Evolutionary conservation across 2,888 invertebrate species (phyloP).

Genomic region (Melanophora roralis): DNA sequence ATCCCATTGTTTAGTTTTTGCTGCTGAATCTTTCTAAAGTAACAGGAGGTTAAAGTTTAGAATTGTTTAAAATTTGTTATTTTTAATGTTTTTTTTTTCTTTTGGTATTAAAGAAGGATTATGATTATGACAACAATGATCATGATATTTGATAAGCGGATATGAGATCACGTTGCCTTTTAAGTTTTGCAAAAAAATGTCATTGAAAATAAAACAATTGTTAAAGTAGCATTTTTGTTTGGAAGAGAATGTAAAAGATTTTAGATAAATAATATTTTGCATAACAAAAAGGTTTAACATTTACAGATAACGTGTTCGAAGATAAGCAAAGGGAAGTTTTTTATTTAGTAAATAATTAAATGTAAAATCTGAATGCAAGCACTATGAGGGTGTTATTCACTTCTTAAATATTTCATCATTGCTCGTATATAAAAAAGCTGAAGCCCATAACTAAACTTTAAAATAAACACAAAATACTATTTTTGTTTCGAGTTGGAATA

Average conservation of each 20-base stretch:
- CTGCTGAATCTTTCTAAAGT: not conserved
- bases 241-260: not conserved
- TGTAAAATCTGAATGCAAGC: too few relatives aligned
- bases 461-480: too few relatives aligned
- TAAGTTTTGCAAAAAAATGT: constrained; percentile 32
- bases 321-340: too few relatives aligned
- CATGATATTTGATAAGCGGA: constrained; percentile 55
- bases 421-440: too few relatives aligned
- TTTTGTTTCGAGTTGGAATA: too few relatives aligned
- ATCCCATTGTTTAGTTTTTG: constrained; percentile 7
- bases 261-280: constrained; percentile 18
- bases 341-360: too few relatives aligned
- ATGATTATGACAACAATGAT: constrained; percentile 1
- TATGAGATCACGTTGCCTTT: constrained; percentile 52
- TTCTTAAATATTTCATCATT: too few relatives aligned
- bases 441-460: too few relatives aligned
- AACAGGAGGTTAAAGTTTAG: constrained; percentile 52
- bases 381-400: too few relatives aligned
- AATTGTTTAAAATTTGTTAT: constrained; percentile 53
- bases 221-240: constrained; percentile 13
- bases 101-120: not conserved
- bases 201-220: constrained; percentile 17
- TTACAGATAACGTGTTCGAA: too few relatives aligned
- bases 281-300: constrained; percentile 12
- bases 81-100: constrained; percentile 20